phyloP scores from a whole-genome alignment of 2,888 invertebrate genomes.

The Drosophila meridiana region DNA sequence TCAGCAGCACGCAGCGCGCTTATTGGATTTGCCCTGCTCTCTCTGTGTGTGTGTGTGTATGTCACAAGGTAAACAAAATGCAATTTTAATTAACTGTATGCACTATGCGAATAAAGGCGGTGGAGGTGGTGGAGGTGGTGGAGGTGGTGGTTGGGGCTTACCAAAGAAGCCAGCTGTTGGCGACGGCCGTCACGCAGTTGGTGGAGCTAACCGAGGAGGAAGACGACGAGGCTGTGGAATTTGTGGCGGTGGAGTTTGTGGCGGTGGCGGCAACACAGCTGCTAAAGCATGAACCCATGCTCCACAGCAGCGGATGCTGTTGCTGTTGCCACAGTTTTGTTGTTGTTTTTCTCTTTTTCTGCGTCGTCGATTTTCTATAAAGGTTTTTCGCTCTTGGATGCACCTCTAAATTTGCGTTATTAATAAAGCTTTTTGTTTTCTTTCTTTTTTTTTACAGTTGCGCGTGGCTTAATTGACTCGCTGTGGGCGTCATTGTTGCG shows the following conservation, averaged over 20 bases:
- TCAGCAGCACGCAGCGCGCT: slow-evolving; percentile 52
- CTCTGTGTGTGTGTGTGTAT: slow-evolving; percentile 15
- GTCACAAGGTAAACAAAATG: slow-evolving; percentile 59
- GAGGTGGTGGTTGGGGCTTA: slow-evolving; percentile 39
- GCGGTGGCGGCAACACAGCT: slow-evolving; percentile 58
- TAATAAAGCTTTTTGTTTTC: background rate
- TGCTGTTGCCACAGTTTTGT: slow-evolving; percentile 38
- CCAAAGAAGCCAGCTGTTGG: slow-evolving; percentile 64
- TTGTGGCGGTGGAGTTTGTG: slow-evolving; percentile 37
- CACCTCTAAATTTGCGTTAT: slow-evolving; percentile 27
- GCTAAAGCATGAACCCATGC: slow-evolving; percentile 75
- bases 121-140: background rate
- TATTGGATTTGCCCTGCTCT: slow-evolving; percentile 64
- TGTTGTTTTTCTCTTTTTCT: background rate
- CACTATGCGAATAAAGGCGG: background rate
- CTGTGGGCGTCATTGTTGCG: slow-evolving; percentile 45
- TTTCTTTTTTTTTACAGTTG: slow-evolving; percentile 29
- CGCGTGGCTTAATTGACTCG: slow-evolving; percentile 44
- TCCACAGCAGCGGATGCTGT: slow-evolving; percentile 39
- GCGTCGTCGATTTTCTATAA: slow-evolving; percentile 10
- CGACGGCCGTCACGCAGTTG: slow-evolving; percentile 41
- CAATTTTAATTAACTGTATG: slow-evolving; percentile 69
- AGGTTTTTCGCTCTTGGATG: slow-evolving; percentile 18
- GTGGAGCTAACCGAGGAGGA: slow-evolving; percentile 54
- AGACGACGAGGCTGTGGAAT: slow-evolving; percentile 58